Conservation (phyloP, 2,797 vertebrate genomes). For the Channa striata region DNA sequence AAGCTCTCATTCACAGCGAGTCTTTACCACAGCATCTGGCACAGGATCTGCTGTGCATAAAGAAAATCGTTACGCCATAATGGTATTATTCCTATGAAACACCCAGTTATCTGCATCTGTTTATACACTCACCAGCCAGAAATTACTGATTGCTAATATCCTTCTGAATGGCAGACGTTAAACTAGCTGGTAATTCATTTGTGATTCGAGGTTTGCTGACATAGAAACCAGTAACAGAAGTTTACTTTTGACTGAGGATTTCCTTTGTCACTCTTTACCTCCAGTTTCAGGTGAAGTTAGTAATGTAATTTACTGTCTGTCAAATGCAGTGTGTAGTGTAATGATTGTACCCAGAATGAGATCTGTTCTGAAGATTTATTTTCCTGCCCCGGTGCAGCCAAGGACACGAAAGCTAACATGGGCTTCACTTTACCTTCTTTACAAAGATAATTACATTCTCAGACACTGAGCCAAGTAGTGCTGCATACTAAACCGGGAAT, state of each 20-base stretch:
- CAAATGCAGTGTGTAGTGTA: slow-evolving; percentile 47
- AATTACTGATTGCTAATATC: slow-evolving; percentile 61
- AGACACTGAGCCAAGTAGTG: slow-evolving; percentile 49
- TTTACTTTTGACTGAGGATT: slow-evolving; percentile 49
- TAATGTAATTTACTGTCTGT: slow-evolving; percentile 64
- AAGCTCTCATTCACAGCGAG: slow-evolving; percentile 52
- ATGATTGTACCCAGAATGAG: slow-evolving; percentile 62
- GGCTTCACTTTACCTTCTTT: slow-evolving; percentile 64
- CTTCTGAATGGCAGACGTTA: slow-evolving; percentile 32
- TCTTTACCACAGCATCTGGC: slow-evolving; percentile 52
- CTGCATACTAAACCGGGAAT: slow-evolving; percentile 56
- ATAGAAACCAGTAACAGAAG: slow-evolving; percentile 22
- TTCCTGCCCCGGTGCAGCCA: slow-evolving; percentile 47
- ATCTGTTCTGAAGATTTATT: slow-evolving; percentile 67
- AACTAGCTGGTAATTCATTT: slow-evolving; percentile 39
- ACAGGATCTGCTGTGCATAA: slow-evolving; percentile 54
- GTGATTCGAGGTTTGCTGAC: slow-evolving; percentile 20
- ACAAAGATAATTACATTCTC: slow-evolving; percentile 71
- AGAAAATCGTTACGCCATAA: slow-evolving; percentile 68
- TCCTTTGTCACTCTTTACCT: slow-evolving; percentile 39
- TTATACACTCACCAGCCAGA: slow-evolving; percentile 48
- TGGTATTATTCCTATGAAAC: slow-evolving; percentile 63
- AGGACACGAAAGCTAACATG: slow-evolving; percentile 63
- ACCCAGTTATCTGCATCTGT: slow-evolving; percentile 68
- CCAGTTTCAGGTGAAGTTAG: slow-evolving; percentile 45